Evolutionary conservation across 2,888 invertebrate genomes (phyloP), one percentile per base, ranked within the genome.

Genomic region (Loripinus fragilis): DNA sequence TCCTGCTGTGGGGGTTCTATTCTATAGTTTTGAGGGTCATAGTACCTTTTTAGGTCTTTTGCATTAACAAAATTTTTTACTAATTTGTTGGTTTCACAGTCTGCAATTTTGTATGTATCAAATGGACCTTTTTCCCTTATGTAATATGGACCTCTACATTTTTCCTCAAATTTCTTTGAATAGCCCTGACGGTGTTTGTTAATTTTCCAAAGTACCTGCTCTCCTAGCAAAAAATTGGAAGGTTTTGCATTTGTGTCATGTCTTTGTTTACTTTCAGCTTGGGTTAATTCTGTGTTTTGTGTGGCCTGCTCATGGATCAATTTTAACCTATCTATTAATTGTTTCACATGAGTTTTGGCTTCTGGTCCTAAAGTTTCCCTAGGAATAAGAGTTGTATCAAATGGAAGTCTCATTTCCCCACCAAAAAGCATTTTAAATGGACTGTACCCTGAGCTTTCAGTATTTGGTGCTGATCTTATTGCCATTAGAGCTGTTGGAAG

Each of bases 401-500:
- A 78, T 0, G 75, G 80, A 17, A 77, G 60, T 20, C 55, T 77
- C 83, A 83, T 81, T 71, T 76, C 76, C 42, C 67, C 52, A 8
- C 81, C 83, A n/a, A n/a, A n/a, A n/a, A n/a, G n/a, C n/a, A n/a
- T n/a, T n/a, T n/a, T n/a, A n/a, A n/a, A n/a, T n/a, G n/a, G n/a
- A n/a, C n/a, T n/a, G n/a, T n/a, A n/a, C n/a, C n/a, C n/a, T n/a
- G n/a, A n/a, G n/a, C n/a, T n/a, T n/a, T n/a, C n/a, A n/a, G n/a
- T n/a, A n/a, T n/a, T n/a, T n/a, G n/a, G n/a, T n/a, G n/a, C n/a
- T 80, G 74, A 42, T 76, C 76, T 48, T 67, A 83, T 0, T 66
- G 78, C 80, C 80, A 80, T 83, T 28, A 83, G 45, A 20, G 80
- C 72, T 2, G 78, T 73, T 12, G 79, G 78, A 5, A 82, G 50